Evolutionary conservation across 1,140 invertebrate species (phyloP), one percentile per base, ranked within the genome.

Genomic region (Bombus waltoni): DNA sequence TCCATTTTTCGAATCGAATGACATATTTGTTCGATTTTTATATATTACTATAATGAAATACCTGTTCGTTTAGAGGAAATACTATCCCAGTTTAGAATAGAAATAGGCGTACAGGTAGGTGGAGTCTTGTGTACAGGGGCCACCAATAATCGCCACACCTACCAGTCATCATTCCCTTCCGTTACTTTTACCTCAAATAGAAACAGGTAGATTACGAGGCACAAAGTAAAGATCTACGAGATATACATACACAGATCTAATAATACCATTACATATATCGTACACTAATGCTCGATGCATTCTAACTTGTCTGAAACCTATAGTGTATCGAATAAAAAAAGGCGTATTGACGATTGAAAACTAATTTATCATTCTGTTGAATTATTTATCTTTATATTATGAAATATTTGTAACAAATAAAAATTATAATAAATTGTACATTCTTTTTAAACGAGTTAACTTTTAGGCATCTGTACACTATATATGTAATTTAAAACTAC

Each of bases 61-160:
- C 25, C 18, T 32, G 11, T 47, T 15, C 22, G 40, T 62, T 74
- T 38, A 15, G 22, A 22, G 32, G 40, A 10, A n/a, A 62, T 62
- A 53, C 57, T 44, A 74, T 44, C 53, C 40, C 11, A 35, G 71
- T 82, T 82, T 65, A 65, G 5, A 81, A 22, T 35, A n/a, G 68
- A 81, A 81, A 82, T 75, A 82, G 71, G 80, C 71, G 80, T 87
- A 90, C 87, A 91, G 90, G 91, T 92, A 83, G 91, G 91, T 86
- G 91, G 91, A 90, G 91, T 86, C 83, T 88, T 65, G 32, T 75
- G 18, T 62, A 81, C 25, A 82, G 32, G 35, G 40, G 40, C 38
- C 42, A 80, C 80, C 66, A 88, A 72, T 75, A 57, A 83, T 73
- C 35, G 89, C 81, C 89, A 89, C 89, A 90, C 87, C 89, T 90